A percentile compares a stretch with the other conserved stretches of the same genome.
These are phyloP conservation scores for Leptarthrus brevirostris DNA, from an alignment of 2,888 invertebrate species.

Conservation along the genomic window DNA sequence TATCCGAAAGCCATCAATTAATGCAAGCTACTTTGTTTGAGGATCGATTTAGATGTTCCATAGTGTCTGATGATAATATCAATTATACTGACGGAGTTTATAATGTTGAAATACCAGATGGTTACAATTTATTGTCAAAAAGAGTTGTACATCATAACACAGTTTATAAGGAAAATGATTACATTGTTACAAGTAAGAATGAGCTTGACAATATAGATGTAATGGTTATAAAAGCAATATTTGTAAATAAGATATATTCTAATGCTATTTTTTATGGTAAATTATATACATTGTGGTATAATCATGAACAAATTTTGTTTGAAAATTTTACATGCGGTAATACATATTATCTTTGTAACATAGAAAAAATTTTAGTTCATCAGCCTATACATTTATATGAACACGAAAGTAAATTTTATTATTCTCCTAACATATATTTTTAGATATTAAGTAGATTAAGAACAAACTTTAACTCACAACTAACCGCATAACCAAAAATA, in stretches of 20 bases:
- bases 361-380: constrained; percentile 14
- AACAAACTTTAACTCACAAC: background rate
- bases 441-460: background rate
- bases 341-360: background rate
- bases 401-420: background rate
- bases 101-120: background rate
- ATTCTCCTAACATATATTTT: background rate
- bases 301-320: constrained; percentile 1
- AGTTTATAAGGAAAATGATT: background rate
- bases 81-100: background rate
- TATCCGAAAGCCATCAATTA: constrained; percentile 14
- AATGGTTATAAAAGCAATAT: background rate
- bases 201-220: constrained; percentile 1
- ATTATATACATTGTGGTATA: constrained; percentile 19
- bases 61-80: background rate
- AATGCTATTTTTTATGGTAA: constrained; percentile 16
- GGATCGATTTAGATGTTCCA: background rate
- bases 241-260: background rate
- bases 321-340: background rate
- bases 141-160: background rate
- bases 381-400: constrained; percentile 10
- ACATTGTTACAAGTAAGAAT: background rate
- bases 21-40: constrained; percentile 11
- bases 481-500: too few species aligned
- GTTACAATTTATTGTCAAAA: background rate